Conservation (phyloP, 2,888 invertebrate genomes). For the Emmelina monodactyla region DNA sequence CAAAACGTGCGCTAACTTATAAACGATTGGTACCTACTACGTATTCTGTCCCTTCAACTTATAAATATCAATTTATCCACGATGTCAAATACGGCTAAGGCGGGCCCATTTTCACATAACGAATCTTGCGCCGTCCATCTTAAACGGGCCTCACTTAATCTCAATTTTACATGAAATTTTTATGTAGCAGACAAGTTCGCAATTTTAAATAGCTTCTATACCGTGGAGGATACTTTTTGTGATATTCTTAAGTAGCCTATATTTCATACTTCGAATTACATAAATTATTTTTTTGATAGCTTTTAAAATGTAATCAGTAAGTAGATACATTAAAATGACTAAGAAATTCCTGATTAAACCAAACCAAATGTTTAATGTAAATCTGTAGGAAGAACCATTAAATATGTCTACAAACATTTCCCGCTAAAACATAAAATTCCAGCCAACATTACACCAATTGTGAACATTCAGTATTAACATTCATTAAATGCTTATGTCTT, state of each 20-base stretch:
- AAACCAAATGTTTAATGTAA: too few species aligned
- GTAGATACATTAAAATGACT: too few species aligned
- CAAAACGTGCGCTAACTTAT: too few species aligned
- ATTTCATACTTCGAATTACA: too few species aligned
- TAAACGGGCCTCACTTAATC: slow-evolving; percentile 30
- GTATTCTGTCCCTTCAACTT: slow-evolving; percentile 48
- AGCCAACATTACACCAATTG: slow-evolving; percentile 37
- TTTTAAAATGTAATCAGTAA: too few species aligned
- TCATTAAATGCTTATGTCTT: slow-evolving; percentile 55
- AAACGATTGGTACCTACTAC: too few species aligned
- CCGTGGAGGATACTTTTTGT: too few species aligned
- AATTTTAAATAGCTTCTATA: slow-evolving; percentile 9
- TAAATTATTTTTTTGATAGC: too few species aligned
- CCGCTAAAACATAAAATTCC: slow-evolving; percentile 21
- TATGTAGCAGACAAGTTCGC: slow-evolving; percentile 16
- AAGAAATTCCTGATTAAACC: too few species aligned
- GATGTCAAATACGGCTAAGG: slow-evolving; percentile 53
- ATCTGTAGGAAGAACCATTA: neutral
- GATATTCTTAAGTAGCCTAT: too few species aligned
- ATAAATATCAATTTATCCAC: slow-evolving; percentile 66
- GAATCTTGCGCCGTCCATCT: slow-evolving; percentile 45
- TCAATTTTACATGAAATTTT: slow-evolving; percentile 34
- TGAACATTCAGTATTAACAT: slow-evolving; percentile 48
- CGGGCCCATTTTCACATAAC: slow-evolving; percentile 54
- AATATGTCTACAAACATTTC: slow-evolving; percentile 3